Base-by-base conservation (phyloP, 2,888 invertebrate species). In the Pterobdella sp. region DNA sequence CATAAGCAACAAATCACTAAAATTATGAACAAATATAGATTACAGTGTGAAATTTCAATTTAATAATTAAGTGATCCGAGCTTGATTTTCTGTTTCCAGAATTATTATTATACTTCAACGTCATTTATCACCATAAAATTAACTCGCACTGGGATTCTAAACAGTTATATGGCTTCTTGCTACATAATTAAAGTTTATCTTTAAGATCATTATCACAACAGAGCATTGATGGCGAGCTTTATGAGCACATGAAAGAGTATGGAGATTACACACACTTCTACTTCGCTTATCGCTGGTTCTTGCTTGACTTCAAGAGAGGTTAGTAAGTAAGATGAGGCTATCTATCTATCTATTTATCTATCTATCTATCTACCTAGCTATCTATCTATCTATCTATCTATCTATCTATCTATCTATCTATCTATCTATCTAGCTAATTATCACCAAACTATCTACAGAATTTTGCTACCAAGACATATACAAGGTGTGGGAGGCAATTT, bases 231-330 rank as follows among this genome's bases (percentile, higher is more conserved):
- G 89, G 91, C 35, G 94, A 95, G 85, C 87, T 96, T 86, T 94
- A 92, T 85, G 93, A 94, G 80, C 86, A 93, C 82, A 94, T 95
- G 91, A 92, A 93, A 81, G 90, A 92, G 71, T 92, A 93, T 83
- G 93, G 93, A 0, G 95, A 96, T 84, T 94, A 93, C 85, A 94
- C 94, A 1, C 94, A 96, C 83, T 93, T 96, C 85, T 96, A 94
- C 85, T 96, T 95, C 85, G 94, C 94, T 84, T 96, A 96, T 84
- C 90, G 95, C 64, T 95, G 95, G 95, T 95, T 95, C 86, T 86
- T 96, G 76, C 86, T 96, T 72, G 95, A 96, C 85, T 96, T 96
- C 82, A 96, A 96, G 84, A 86, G 95, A 82, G 88, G 88, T 87
- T 78, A 77, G 77, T 73, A 22, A 49, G 14, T 22, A 14, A n/a